A percentile compares a stretch with the other conserved stretches of the same genome.
Conservation (phyloP, 2,797 vertebrate genomes). For the Sebastes taczanowskii region DNA sequence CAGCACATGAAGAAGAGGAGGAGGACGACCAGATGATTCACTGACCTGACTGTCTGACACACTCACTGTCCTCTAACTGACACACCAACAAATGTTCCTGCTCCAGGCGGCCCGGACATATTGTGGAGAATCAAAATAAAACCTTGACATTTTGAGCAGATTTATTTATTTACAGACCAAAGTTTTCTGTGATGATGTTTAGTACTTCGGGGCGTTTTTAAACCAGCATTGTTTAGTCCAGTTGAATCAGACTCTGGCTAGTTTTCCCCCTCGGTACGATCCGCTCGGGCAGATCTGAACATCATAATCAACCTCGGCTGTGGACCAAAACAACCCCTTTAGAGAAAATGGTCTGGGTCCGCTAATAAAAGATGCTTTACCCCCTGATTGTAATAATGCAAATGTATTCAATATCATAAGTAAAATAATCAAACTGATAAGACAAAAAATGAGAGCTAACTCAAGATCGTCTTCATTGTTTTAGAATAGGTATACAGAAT, state of each 20-base stretch:
- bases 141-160: neutral
- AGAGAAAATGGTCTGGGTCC: too few species aligned
- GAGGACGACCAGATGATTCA: slow-evolving; percentile 29
- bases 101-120: neutral
- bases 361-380: too few species aligned
- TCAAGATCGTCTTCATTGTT: too few species aligned
- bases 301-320: neutral
- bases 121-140: neutral
- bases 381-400: too few species aligned
- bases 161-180: neutral
- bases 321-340: neutral
- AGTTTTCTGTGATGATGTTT: neutral
- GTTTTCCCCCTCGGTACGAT: too few species aligned
- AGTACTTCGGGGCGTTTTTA: too few species aligned
- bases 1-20: neutral
- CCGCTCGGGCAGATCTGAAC: too few species aligned
- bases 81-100: neutral
- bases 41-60: slow-evolving; percentile 10
- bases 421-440: too few species aligned
- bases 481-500: too few species aligned
- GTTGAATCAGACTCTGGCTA: neutral
- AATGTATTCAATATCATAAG: too few species aligned
- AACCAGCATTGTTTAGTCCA: too few species aligned
- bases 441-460: too few species aligned
- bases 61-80: neutral